Evolutionary conservation across 2,113 vertebrate genomes (phyloP).

Genomic region (Gopherus evgoodei): DNA sequence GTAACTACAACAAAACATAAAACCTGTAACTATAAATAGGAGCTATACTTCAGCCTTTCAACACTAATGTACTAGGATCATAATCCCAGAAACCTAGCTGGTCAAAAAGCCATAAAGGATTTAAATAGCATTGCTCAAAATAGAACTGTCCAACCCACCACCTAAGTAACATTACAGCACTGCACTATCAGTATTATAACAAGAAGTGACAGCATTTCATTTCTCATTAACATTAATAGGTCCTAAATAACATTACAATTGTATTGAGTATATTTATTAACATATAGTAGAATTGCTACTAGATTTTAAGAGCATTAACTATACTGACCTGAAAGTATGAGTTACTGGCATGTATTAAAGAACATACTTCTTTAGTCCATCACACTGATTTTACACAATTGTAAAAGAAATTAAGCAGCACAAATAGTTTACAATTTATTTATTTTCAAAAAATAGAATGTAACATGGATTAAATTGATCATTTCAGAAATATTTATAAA

Average conservation of each 20-base stretch:
- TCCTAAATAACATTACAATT: conserved; percentile 4
- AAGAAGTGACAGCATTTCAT: conserved; percentile 14
- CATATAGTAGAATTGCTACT: not conserved
- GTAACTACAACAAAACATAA: not conserved
- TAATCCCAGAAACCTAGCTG: conserved; percentile 31
- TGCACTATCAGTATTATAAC: not conserved
- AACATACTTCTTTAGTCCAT: not conserved
- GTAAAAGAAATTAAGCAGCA: not conserved
- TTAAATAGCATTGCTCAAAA: conserved; percentile 71
- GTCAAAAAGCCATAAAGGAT: conserved; percentile 10
- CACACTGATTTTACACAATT: not conserved
- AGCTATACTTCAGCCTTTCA: not conserved
- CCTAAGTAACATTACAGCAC: conserved; percentile 1
- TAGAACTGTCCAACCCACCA: conserved; percentile 58
- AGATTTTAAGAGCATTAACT: not conserved
- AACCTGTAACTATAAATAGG: not conserved
- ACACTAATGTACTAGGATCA: not conserved
- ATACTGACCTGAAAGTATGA: not conserved
- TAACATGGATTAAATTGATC: not conserved
- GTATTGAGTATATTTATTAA: not conserved
- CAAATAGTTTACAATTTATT: not conserved
- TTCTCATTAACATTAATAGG: not conserved
- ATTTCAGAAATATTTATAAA: not conserved
- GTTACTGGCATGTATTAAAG: not conserved
- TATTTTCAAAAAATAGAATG: not conserved